Evolutionary conservation across 2,797 vertebrate species (phyloP).

Genomic region (Pteropus rufus): DNA sequence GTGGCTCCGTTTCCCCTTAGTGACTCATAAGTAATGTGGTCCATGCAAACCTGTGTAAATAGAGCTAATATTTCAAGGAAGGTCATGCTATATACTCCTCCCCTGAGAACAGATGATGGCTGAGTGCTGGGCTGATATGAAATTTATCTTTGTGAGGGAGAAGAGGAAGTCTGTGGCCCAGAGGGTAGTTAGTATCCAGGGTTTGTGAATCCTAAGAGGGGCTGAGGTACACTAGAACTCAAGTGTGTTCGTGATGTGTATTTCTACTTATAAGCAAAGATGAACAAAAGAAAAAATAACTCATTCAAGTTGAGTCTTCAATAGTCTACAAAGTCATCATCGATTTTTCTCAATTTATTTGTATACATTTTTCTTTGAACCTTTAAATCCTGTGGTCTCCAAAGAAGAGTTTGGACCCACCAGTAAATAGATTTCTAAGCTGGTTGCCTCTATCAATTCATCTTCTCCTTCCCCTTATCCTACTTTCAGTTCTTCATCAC

Average conservation of each 20-base stretch:
- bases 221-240: conserved; percentile 64
- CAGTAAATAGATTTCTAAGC: neutral
- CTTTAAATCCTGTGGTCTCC: neutral
- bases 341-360: conserved; percentile 45
- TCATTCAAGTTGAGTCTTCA: conserved; percentile 44
- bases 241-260: conserved; percentile 56
- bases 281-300: conserved; percentile 18
- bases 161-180: conserved; percentile 77
- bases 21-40: conserved; percentile 85
- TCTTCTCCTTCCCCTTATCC: neutral
- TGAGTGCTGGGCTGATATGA: conserved; percentile 76
- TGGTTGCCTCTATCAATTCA: neutral
- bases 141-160: conserved; percentile 83
- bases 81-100: conserved; percentile 82
- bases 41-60: conserved; percentile 82
- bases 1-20: conserved; percentile 81
- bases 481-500: neutral
- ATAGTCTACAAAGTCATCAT: conserved; percentile 9
- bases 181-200: conserved; percentile 73
- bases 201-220: conserved; percentile 70
- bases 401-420: neutral
- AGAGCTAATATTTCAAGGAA: conserved; percentile 86
- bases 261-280: conserved; percentile 46
- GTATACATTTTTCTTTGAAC: neutral
- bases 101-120: conserved; percentile 82